Conservation (phyloP, 2,797 vertebrate genomes). For the Amblyopsis hoosieri region DNA sequence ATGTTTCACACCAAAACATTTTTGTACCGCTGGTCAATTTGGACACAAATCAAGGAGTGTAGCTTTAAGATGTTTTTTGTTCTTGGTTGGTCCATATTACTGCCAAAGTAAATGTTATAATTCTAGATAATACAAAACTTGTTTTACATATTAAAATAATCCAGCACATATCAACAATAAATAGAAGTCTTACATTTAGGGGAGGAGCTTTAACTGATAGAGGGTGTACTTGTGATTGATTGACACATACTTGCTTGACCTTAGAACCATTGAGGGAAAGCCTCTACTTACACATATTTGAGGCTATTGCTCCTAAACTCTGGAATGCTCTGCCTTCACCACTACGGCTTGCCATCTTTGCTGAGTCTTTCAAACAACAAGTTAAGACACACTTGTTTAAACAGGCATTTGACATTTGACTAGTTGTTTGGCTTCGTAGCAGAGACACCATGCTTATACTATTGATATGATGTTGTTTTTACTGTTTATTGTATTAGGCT, state of each 20-base stretch:
- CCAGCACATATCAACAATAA: slow-evolving; percentile 58
- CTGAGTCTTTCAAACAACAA: too few species aligned
- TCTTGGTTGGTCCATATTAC: slow-evolving; percentile 28
- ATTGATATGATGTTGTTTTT: too few species aligned
- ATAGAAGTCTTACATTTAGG: slow-evolving; percentile 60
- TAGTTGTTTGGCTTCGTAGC: too few species aligned
- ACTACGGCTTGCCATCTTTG: too few species aligned
- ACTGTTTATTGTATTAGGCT: too few species aligned
- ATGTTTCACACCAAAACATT: too few species aligned
- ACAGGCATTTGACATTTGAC: too few species aligned
- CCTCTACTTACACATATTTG: slow-evolving; percentile 13
- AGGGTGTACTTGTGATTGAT: slow-evolving; percentile 53
- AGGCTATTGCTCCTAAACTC: slow-evolving; percentile 28
- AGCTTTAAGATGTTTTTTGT: slow-evolving; percentile 34
- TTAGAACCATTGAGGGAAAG: slow-evolving; percentile 6
- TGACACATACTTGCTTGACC: slow-evolving; percentile 8
- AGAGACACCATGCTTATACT: too few species aligned
- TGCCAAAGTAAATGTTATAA: slow-evolving; percentile 4
- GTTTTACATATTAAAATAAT: slow-evolving; percentile 20
- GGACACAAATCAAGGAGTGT: too few species aligned
- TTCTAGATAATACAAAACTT: slow-evolving; percentile 24
- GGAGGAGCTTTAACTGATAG: slow-evolving; percentile 51
- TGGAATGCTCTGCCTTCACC: too few species aligned
- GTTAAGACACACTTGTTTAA: too few species aligned
- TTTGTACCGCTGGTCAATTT: too few species aligned